Base-by-base conservation (phyloP, 37 sponge, comb jelly and placozoan species). In the Spongilla lacustris region DNA sequence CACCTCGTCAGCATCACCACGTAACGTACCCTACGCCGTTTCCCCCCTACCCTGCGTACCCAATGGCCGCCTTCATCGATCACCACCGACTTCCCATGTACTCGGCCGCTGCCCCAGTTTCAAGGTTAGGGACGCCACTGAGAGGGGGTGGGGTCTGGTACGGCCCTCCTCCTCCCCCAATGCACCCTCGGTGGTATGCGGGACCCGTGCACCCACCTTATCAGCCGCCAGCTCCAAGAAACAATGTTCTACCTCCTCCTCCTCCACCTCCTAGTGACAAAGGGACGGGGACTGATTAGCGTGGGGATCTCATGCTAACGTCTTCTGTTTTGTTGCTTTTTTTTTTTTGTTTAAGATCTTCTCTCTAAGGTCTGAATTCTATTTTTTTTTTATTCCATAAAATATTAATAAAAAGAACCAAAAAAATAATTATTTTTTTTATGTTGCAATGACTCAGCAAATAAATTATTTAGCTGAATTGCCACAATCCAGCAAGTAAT, bases 121-220 rank as follows among this genome's bases (percentile, higher is more conserved):
- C 90, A 50, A 90, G 90, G 90, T 90, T 85, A 85, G 90, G 81
- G 58, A 58, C 58, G 11, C 58, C 58, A 17, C 58, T 58, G 58
- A 58, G 58, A 58, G 58, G 58, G 19, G 58, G 58, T 17, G 58
- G 58, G 12, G 58, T 58, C 58, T 58, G 58, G 58, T 58, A 58
- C 21, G 58, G 58, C 19, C 58, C 81, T 50, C 23, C 70, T 68
- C 33, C 30, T 19, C n/a, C 49, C 66, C 66, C 37, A 25, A 33
- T 36, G 29, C n/a, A 66, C 76, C n/a, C 84, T 35, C n/a, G 68
- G 69, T 38, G 35, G 67, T 29, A 67, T 71, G 71, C 78, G 78
- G 85, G 66, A 28, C 85, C 32, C 76, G 29, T 36, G 25, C 73
- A 58, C 14, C 19, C 58, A 58, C 58, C 58, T 58, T 58, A 17